These are phyloP conservation scores for Clanis bilineata DNA, from an alignment of 2,888 invertebrate species.

Conservation along the genomic window DNA sequence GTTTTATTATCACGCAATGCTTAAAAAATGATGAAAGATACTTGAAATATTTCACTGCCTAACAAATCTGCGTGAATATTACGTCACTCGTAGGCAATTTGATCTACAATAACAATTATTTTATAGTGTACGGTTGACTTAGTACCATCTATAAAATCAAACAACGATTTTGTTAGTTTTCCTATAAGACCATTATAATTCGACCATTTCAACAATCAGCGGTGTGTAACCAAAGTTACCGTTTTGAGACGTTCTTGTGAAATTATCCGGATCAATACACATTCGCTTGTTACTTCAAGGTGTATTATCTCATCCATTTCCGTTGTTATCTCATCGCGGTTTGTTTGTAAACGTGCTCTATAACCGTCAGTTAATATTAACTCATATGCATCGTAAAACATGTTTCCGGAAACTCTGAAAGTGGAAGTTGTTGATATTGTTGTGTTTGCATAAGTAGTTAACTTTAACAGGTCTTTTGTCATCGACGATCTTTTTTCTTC, in stretches of 20 bases:
- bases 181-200: conserved; percentile 36
- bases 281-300: conserved; percentile 43
- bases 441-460: not conserved
- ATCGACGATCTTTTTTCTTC: not conserved
- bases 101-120: not conserved
- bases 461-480: not conserved
- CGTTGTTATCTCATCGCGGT: conserved; percentile 54
- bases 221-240: conserved; percentile 41
- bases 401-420: conserved; percentile 24
- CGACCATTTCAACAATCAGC: conserved; percentile 28
- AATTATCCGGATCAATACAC: conserved; percentile 48
- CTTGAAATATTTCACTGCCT: not conserved
- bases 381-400: conserved; percentile 22
- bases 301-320: conserved; percentile 55
- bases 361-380: conserved; percentile 23
- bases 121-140: conserved; percentile 20
- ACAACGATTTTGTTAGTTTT: conserved; percentile 27
- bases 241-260: conserved; percentile 44
- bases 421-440: conserved; percentile 5
- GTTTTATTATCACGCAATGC: not conserved
- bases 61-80: not conserved
- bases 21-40: not conserved
- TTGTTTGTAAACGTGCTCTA: conserved; percentile 31
- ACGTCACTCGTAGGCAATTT: not conserved
- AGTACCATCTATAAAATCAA: conserved; percentile 24